phyloP scores from a whole-genome alignment of 1,140 invertebrate genomes.

The Drosophila kikkawai region DNA sequence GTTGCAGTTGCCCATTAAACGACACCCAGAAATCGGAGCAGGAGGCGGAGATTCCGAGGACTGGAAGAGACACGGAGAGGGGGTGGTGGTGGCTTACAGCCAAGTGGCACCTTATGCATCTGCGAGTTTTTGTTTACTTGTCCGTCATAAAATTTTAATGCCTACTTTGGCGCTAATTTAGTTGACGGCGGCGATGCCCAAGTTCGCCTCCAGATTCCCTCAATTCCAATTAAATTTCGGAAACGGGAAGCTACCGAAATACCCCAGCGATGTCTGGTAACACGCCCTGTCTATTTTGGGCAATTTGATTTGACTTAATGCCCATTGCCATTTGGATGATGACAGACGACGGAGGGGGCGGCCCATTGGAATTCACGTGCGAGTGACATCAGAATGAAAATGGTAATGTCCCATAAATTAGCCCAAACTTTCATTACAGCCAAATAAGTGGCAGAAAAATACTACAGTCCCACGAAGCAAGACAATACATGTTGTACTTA shows the following conservation, averaged over 20 bases:
- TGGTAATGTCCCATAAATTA: conserved; percentile 39
- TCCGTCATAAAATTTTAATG: conserved; percentile 79
- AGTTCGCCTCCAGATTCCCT: conserved; percentile 26
- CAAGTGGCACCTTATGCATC: conserved; percentile 56
- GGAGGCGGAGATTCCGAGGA: conserved; percentile 3
- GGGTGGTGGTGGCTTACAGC: conserved; percentile 30
- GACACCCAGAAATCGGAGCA: conserved; percentile 71
- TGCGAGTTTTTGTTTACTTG: conserved; percentile 67
- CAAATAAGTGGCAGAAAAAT: conserved; percentile 6
- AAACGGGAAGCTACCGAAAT: conserved; percentile 29
- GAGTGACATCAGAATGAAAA: conserved; percentile 33
- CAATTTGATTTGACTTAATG: conserved; percentile 57
- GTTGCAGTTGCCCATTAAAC: conserved; percentile 74
- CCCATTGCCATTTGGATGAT: conserved; percentile 55
- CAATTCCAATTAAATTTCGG: conserved; percentile 41
- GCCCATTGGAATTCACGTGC: conserved; percentile 36
- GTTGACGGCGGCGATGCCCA: conserved; percentile 59
- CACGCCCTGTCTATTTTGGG: conserved; percentile 44
- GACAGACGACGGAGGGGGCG: conserved; percentile 47
- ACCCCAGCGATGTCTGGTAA: conserved; percentile 14
- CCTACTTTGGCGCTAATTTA: conserved; percentile 82
- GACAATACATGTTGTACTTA: not conserved
- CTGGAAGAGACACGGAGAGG: not conserved
- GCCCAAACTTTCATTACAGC: conserved; percentile 14
- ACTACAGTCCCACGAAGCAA: not conserved